Conservation (phyloP, 2,888 invertebrate species). For the Aphidius colemani region DNA sequence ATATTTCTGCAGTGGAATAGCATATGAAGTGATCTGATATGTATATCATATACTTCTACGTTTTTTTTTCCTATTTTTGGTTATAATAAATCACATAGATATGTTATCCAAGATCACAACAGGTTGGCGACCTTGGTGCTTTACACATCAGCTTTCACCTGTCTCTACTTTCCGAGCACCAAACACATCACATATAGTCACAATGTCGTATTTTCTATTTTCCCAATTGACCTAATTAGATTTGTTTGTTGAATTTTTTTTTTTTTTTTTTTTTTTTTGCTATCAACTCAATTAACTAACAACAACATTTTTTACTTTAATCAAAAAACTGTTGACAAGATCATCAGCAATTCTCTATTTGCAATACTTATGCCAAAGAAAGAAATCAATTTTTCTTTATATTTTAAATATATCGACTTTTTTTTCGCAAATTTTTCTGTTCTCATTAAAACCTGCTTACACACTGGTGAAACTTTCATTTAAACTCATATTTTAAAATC, state of each 20-base stretch:
- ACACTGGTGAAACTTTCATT: neutral
- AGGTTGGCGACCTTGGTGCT: too few relatives aligned
- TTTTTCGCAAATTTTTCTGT: slow-evolving; percentile 12
- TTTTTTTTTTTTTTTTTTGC: too few relatives aligned
- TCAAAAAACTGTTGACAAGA: neutral
- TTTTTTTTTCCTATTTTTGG: too few relatives aligned
- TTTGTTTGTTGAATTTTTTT: slow-evolving; percentile 7
- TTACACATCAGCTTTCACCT: too few relatives aligned
- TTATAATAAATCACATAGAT: too few relatives aligned
- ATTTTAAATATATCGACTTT: slow-evolving; percentile 8
- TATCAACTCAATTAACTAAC: neutral
- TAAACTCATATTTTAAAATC: neutral
- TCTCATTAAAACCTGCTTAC: neutral
- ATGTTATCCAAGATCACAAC: too few relatives aligned
- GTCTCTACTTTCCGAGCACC: too few relatives aligned
- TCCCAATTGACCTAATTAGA: slow-evolving; percentile 10
- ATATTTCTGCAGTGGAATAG: too few relatives aligned
- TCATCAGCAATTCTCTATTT: neutral
- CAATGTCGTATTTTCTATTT: too few relatives aligned
- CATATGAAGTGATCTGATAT: too few relatives aligned
- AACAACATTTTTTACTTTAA: neutral
- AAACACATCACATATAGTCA: too few relatives aligned
- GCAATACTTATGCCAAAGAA: neutral
- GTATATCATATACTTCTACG: too few relatives aligned
- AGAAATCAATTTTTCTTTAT: slow-evolving; percentile 4